phyloP scores from a whole-genome alignment of 2,888 invertebrate genomes.

The Chymomyza amoena region DNA sequence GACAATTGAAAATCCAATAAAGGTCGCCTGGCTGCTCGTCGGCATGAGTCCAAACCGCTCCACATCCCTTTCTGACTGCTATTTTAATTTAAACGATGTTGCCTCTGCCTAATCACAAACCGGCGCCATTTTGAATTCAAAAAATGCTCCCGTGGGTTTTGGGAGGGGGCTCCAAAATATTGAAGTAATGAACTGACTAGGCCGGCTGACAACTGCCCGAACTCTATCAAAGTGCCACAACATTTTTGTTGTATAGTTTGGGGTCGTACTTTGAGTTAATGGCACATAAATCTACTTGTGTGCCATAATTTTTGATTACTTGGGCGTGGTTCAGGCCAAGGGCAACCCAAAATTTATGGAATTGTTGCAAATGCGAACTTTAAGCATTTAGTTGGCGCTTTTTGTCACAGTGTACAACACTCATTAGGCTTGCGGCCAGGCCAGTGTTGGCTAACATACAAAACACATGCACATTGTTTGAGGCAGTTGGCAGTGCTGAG shows the following conservation, averaged over 20 bases:
- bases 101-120: constrained; percentile 63
- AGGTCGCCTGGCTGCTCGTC: constrained; percentile 35
- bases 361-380: constrained; percentile 23
- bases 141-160: constrained; percentile 26
- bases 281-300: constrained; percentile 59
- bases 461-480: neutral
- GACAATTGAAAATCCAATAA: constrained; percentile 73
- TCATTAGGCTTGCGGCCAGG: neutral
- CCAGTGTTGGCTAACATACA: neutral
- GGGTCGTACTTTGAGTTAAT: constrained; percentile 60
- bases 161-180: constrained; percentile 51
- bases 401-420: neutral
- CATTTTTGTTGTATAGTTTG: constrained; percentile 9
- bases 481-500: neutral
- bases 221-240: constrained; percentile 54
- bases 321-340: constrained; percentile 40
- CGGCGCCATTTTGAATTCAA: constrained; percentile 34
- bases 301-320: constrained; percentile 67
- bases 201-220: constrained; percentile 10
- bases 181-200: constrained; percentile 57
- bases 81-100: constrained; percentile 69
- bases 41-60: constrained; percentile 4
- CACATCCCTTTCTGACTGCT: constrained; percentile 32
- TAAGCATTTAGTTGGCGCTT: neutral
- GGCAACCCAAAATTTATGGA: constrained; percentile 29